A percentile compares a stretch with the other conserved stretches of the same genome.
phyloP scores from a whole-genome alignment of 1,140 invertebrate species.

The Drusus annulatus region DNA sequence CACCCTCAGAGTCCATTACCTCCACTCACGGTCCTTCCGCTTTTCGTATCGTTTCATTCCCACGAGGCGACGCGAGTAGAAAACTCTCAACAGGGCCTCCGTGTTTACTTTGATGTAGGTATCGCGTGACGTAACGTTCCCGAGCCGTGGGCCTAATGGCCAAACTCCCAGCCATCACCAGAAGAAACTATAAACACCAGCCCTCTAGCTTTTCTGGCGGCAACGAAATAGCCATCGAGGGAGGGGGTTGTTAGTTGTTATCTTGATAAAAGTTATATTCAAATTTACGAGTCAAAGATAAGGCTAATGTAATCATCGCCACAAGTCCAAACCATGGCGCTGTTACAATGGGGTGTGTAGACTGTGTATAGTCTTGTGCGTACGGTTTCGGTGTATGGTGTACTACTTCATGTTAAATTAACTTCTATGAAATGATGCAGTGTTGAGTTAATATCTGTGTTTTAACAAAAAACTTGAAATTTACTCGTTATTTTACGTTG shows the following conservation, averaged over 20 bases:
- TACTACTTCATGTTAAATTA: too few relatives aligned
- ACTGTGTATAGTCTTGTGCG: too few relatives aligned
- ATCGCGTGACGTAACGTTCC: conserved; percentile 14
- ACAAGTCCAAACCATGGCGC: neutral
- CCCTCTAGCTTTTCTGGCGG: neutral
- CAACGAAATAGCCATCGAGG: neutral
- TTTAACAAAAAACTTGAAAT: too few relatives aligned
- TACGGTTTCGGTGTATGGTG: too few relatives aligned
- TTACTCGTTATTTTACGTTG: too few relatives aligned
- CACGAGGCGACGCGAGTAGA: neutral
- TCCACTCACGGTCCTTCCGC: conserved; percentile 27
- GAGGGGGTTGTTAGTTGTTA: neutral
- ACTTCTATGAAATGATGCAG: too few relatives aligned
- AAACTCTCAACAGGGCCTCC: neutral
- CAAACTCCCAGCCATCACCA: neutral
- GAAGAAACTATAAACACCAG: neutral
- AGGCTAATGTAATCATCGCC: neutral
- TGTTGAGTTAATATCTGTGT: too few relatives aligned
- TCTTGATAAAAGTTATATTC: conserved; percentile 17
- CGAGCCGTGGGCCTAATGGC: neutral
- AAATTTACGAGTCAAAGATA: conserved; percentile 2
- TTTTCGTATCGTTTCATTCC: conserved; percentile 21
- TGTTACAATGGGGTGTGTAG: neutral
- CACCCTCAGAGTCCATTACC: conserved; percentile 14
- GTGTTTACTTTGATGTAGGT: conserved; percentile 2